Base-by-base conservation (phyloP, 2,888 invertebrate species). In the Ennomos erosarius region DNA sequence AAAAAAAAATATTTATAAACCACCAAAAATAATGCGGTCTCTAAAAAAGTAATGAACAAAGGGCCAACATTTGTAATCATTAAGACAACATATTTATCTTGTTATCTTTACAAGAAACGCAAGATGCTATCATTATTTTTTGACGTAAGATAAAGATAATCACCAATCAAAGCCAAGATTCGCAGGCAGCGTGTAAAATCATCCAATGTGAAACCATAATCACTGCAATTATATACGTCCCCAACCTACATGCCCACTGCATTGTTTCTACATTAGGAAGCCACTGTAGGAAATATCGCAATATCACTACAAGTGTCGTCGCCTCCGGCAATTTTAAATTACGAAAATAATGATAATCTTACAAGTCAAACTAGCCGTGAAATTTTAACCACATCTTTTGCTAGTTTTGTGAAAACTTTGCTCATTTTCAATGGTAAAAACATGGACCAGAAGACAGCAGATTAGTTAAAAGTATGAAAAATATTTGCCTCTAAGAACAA, bases 191-290 rank as follows among this genome's bases (percentile, higher is more conserved):
- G 54, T 53, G 40, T 36, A 48, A 47, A n/a, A 45, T 36, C 47
- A 43, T 40, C 35, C 46, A 46, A 55, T 56, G 60, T 42, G 58
- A 51, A 54, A 61, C 36, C 36, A 37, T 59, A 66, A 66, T 61
- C 52, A 53, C 56, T 33, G 12, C 48, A 39, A 70, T 71, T 69
- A 71, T 62, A 50, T 67, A 39, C 70, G 86, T 82, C 86, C 86
- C 75, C 81, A 82, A 87, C 87, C 86, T 65, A 85, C 74, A 78
- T 86, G 82, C 64, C 67, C 79, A 81, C 60, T 67, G 68, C 64
- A 70, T 82, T 82, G 75, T 78, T 58, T 50, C 47, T 75, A 79
- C 81, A 82, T 78, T 73, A 79, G 84, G 84, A 85, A 82, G 77
- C 45, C 40, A 38, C 26, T 37, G 16, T 45, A 64, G 66, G 67